Evolutionary conservation across 1,140 invertebrate species (phyloP), one percentile per base, ranked within the genome.

Genomic region (Bombus sylvicola): DNA sequence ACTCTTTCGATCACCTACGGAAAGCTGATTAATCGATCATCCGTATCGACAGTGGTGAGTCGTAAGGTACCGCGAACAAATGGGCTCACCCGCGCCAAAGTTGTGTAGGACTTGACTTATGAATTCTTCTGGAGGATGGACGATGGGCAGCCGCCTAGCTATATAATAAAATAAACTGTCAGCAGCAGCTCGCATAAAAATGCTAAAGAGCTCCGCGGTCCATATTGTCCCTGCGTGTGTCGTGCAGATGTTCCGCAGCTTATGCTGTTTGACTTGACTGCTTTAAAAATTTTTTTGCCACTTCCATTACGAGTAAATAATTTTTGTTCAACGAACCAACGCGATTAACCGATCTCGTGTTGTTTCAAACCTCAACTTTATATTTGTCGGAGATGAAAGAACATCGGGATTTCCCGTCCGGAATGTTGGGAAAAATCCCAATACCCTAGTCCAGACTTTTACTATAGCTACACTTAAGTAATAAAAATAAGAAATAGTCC

Each of bases 151-250:
- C 88, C 87, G 89, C 89, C 84, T 90, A 91, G 92, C 90, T 87
- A 93, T 93, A 93, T 94, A 95, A 95, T 95, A 95, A 95, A 95
- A 95, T 94, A 94, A 94, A 95, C 91, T 95, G 94, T 95, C 94
- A 95, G 94, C 94, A 87, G 92, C 94, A 94, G 94, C 90, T 90
- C 90, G 89, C 94, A 95, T 95, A 95, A 95, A 95, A 95, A 94
- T 95, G 94, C 94, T 95, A 94, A 94, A 92, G 90, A 94, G 93
- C 87, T 68, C 81, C 69, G 74, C 69, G 84, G 69, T 87, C 90
- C 81, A 79, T 87, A 87, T 89, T 87, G 77, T 64, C 66, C 81
- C 62, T 86, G 73, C 80, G 85, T 80, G 80, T 85, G 43, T 68
- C 85, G 77, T 78, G 74, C 89, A 91, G 84, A 91, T 90, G 81